A percentile compares a stretch with the other conserved stretches of the same genome.
phyloP scores from a whole-genome alignment of 1,140 invertebrate species.

The Zaprionus davidi region DNA sequence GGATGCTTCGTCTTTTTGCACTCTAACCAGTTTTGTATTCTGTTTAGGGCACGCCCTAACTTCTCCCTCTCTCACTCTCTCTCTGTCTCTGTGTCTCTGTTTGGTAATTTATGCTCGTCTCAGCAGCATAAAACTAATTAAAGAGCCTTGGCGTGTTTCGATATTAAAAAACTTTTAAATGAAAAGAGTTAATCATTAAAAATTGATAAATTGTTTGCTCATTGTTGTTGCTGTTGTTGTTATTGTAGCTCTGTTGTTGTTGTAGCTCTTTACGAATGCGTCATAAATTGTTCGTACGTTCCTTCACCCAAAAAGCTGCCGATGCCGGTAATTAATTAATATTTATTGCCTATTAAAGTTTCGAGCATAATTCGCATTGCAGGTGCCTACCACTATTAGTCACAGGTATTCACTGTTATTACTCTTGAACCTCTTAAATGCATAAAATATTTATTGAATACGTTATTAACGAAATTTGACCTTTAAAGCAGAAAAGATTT shows the following conservation, averaged over 20 bases:
- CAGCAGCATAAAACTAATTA: conserved; percentile 51
- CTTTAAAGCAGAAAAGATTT: background rate
- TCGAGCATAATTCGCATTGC: conserved; percentile 6
- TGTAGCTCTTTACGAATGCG: conserved; percentile 13
- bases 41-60: background rate
- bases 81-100: background rate
- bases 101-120: conserved; percentile 42
- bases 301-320: conserved; percentile 12
- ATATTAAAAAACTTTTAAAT: conserved; percentile 15
- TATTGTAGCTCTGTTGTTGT: background rate
- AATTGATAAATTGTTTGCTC: conserved; percentile 43
- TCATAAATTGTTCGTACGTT: conserved; percentile 23
- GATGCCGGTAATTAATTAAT: conserved; percentile 28
- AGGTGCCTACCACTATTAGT: conserved; percentile 18
- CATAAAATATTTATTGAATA: background rate
- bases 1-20: conserved; percentile 4
- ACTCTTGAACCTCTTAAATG: background rate
- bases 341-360: conserved; percentile 37
- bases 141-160: conserved; percentile 35
- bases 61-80: background rate
- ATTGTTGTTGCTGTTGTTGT: conserved; percentile 3
- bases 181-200: conserved; percentile 39
- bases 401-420: conserved; percentile 13
- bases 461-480: background rate
- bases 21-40: conserved; percentile 22